These are phyloP conservation scores for Creontiades dilutus DNA, from an alignment of 2,888 invertebrate species.

Conservation along the genomic window DNA sequence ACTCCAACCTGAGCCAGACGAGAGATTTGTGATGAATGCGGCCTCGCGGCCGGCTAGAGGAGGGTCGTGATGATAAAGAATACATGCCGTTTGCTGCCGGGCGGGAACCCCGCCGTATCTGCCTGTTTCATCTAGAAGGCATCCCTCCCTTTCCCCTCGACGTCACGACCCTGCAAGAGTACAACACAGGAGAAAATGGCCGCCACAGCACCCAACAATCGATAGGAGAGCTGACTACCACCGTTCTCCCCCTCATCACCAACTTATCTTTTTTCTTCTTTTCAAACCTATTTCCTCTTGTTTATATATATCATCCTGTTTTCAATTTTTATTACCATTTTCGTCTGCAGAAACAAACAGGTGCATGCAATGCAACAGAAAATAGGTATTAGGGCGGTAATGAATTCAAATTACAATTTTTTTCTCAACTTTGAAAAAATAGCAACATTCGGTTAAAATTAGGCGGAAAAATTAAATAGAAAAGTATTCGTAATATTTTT, in stretches of 20 bases:
- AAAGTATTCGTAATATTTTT: too few species aligned
- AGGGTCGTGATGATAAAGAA: conserved; percentile 78
- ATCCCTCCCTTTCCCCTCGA: conserved; percentile 40
- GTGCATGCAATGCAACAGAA: too few species aligned
- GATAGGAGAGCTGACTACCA: conserved; percentile 50
- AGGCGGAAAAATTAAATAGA: too few species aligned
- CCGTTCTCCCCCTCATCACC: not conserved
- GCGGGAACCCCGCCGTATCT: conserved; percentile 34
- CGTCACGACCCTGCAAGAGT: conserved; percentile 53
- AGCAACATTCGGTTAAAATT: too few species aligned
- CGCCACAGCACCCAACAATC: conserved; percentile 57
- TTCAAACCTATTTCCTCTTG: not conserved
- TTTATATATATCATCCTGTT: not conserved
- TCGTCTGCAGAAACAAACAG: too few species aligned
- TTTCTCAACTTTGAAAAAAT: too few species aligned
- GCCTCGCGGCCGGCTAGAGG: not conserved
- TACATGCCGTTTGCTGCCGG: conserved; percentile 75
- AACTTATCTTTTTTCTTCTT: not conserved
- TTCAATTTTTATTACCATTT: too few species aligned
- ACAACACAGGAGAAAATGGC: conserved; percentile 56
- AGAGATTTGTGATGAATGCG: conserved; percentile 21
- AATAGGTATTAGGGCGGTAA: too few species aligned
- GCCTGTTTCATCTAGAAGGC: conserved; percentile 55
- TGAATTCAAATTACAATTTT: too few species aligned
- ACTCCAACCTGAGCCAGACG: not conserved